Conservation (phyloP, 2,797 vertebrate species). For the Epinephelus coioides region DNA sequence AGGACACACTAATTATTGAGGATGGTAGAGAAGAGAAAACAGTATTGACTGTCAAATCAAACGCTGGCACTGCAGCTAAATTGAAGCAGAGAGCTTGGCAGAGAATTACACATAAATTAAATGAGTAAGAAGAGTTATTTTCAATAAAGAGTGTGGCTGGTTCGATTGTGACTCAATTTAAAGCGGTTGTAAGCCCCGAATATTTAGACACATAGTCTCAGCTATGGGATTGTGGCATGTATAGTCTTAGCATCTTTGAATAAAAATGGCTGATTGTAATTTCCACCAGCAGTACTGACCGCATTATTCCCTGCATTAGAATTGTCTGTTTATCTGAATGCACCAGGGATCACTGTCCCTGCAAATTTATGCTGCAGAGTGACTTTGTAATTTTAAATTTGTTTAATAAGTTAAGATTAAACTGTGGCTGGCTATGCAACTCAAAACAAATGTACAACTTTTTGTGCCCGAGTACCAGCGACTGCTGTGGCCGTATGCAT, state of each 20-base stretch:
- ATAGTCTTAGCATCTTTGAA: constrained; percentile 6
- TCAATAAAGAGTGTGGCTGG: constrained; percentile 20
- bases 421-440: neutral
- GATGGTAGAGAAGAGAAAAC: constrained; percentile 18
- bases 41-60: constrained; percentile 49
- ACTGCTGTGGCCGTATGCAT: no score
- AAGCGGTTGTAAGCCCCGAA: constrained; percentile 21
- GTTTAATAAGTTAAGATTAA: neutral
- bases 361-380: neutral
- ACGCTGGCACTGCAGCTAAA: constrained; percentile 25
- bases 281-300: neutral
- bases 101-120: constrained; percentile 34
- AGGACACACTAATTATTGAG: constrained; percentile 37
- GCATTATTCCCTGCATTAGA: neutral
- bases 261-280: constrained; percentile 21
- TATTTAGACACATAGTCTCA: constrained; percentile 29
- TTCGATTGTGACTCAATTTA: constrained; percentile 33
- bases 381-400: neutral
- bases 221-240: constrained; percentile 6
- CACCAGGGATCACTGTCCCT: neutral
- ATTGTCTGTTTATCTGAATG: constrained; percentile 10
- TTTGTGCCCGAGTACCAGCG: no score
- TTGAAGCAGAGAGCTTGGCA: constrained; percentile 28
- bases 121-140: constrained; percentile 16
- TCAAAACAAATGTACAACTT: neutral